phyloP scores from a whole-genome alignment of 2,888 invertebrate species.

The Hoplodrina blanda region DNA sequence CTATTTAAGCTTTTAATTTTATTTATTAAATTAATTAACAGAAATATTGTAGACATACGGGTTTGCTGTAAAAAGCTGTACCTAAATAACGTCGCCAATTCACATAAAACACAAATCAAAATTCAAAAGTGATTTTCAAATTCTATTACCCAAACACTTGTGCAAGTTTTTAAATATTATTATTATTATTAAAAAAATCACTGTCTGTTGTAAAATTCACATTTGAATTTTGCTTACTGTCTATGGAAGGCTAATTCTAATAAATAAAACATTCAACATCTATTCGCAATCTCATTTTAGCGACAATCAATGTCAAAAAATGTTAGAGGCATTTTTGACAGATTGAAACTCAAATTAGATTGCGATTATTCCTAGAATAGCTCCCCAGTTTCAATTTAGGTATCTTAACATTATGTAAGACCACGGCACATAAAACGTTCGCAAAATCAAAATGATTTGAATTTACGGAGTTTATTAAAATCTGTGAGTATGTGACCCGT shows the following conservation, averaged over 20 bases:
- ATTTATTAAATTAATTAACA: not conserved
- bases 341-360: no score
- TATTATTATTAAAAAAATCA: not conserved
- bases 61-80: no score
- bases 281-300: no score
- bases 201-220: slow-evolving; percentile 4
- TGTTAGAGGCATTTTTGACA: no score
- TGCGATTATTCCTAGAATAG: no score
- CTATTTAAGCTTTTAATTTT: not conserved
- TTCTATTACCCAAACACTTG: not conserved
- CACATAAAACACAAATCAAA: not conserved
- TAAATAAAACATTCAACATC: no score
- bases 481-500: slow-evolving; percentile 19
- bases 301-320: no score
- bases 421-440: slow-evolving; percentile 34
- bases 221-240: slow-evolving; percentile 10
- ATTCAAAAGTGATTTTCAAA: not conserved
- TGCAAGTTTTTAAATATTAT: not conserved
- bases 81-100: no score
- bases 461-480: slow-evolving; percentile 33
- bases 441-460: slow-evolving; percentile 28
- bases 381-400: slow-evolving; percentile 7
- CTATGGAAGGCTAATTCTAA: no score
- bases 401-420: not conserved
- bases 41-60: not conserved